Evolutionary conservation across 2,888 invertebrate genomes (phyloP).

Genomic region (Bhutanitis thaidina): DNA sequence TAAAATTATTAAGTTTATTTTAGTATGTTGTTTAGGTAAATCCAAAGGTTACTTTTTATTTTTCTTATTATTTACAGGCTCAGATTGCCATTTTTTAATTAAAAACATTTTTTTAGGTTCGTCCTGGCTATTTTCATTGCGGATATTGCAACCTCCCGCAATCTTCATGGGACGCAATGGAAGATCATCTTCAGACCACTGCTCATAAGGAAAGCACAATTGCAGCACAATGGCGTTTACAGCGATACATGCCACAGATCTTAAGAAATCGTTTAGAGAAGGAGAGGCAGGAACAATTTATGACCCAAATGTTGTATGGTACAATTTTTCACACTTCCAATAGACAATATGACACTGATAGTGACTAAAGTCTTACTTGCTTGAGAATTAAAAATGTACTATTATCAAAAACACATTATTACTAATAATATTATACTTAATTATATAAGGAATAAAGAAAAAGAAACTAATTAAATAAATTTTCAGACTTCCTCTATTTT

Average conservation of each 20-base stretch:
- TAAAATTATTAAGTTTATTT: too few relatives aligned
- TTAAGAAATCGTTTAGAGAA: background rate
- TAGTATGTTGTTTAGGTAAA: too few relatives aligned
- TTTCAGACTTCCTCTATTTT: too few relatives aligned
- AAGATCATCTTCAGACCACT: constrained; percentile 27
- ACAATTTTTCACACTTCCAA: background rate
- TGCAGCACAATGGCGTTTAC: constrained; percentile 23
- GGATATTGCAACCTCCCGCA: constrained; percentile 36
- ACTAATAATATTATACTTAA: too few relatives aligned
- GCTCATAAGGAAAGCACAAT: constrained; percentile 30
- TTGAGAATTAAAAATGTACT: too few relatives aligned
- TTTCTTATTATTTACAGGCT: too few relatives aligned
- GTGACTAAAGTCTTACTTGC: background rate
- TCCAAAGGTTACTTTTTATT: too few relatives aligned
- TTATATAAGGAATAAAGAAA: too few relatives aligned
- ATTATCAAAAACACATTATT: too few relatives aligned
- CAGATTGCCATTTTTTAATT: too few relatives aligned
- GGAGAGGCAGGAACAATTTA: background rate
- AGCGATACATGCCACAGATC: constrained; percentile 19
- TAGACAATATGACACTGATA: background rate
- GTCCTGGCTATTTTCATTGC: constrained; percentile 33
- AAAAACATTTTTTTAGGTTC: constrained; percentile 32
- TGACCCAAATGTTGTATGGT: background rate
- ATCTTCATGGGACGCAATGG: constrained; percentile 24
- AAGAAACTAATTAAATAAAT: too few relatives aligned